A percentile compares a stretch with the other conserved stretches of the same genome.
phyloP scores from a whole-genome alignment of 2,888 invertebrate species.

The Hyles lineata region DNA sequence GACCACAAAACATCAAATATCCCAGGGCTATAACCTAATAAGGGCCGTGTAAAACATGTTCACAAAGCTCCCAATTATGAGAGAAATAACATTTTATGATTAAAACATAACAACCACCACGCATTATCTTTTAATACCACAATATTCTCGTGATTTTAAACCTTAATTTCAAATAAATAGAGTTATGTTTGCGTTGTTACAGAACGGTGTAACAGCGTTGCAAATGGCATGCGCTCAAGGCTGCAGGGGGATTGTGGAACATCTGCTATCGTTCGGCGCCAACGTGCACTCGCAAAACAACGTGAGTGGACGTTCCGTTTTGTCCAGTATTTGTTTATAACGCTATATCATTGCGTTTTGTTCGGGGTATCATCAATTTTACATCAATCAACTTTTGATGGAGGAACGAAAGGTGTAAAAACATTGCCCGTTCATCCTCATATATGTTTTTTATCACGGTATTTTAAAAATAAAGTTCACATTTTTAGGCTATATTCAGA shows the following conservation, averaged over 20 bases:
- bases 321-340: not conserved
- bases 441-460: not conserved
- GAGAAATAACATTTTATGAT: conserved; percentile 42
- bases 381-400: conserved; percentile 1
- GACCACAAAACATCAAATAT: not conserved
- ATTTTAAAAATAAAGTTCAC: no score
- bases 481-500: no score
- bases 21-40: conserved; percentile 27
- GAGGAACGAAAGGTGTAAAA: not conserved
- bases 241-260: conserved; percentile 88
- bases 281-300: conserved; percentile 88
- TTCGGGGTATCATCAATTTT: not conserved
- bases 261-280: conserved; percentile 86
- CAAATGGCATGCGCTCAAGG: conserved; percentile 89
- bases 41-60: conserved; percentile 33
- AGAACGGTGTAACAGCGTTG: conserved; percentile 88
- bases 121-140: not conserved
- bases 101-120: conserved; percentile 48
- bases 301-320: conserved; percentile 70
- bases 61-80: conserved; percentile 38
- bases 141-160: not conserved
- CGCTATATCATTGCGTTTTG: not conserved
- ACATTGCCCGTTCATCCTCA: not conserved
- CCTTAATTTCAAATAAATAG: not conserved
- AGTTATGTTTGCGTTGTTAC: conserved; percentile 38